These are phyloP conservation scores for Gasteruption jaculator DNA, from an alignment of 2,888 invertebrate species.

Conservation along the genomic window DNA sequence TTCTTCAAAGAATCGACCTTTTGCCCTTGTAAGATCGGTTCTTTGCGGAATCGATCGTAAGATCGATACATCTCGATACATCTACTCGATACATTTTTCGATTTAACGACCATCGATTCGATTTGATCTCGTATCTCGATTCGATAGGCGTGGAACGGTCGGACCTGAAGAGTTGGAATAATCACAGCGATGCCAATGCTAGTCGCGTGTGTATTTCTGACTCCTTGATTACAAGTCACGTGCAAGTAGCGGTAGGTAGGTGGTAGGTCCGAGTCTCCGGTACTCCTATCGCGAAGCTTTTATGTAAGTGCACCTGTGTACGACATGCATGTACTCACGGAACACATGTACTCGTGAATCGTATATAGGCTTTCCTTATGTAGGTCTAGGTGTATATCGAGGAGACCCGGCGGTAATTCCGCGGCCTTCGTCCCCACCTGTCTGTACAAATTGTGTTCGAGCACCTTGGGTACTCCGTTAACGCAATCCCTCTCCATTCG, in stretches of 20 bases:
- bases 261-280: too few relatives aligned
- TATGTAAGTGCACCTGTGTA: slow-evolving; percentile 5
- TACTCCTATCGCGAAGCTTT: too few relatives aligned
- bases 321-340: not conserved
- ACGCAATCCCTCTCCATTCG: too few relatives aligned
- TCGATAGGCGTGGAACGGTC: slow-evolving; percentile 19
- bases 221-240: slow-evolving; percentile 6
- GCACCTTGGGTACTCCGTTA: too few relatives aligned
- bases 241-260: slow-evolving; percentile 5
- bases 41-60: too few relatives aligned
- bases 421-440: slow-evolving; percentile 43
- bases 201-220: not conserved
- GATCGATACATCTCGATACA: too few relatives aligned
- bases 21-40: too few relatives aligned
- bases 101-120: too few relatives aligned
- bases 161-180: too few relatives aligned
- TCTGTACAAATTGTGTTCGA: slow-evolving; percentile 14
- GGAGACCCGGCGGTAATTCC: slow-evolving; percentile 28
- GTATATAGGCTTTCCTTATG: too few relatives aligned
- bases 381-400: slow-evolving; percentile 35
- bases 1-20: too few relatives aligned
- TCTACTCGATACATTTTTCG: not conserved
- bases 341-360: slow-evolving; percentile 23
- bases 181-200: slow-evolving; percentile 9
- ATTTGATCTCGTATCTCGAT: too few relatives aligned